phyloP scores from a whole-genome alignment of 2,797 vertebrate genomes.

The Hydrolagus colliei region DNA sequence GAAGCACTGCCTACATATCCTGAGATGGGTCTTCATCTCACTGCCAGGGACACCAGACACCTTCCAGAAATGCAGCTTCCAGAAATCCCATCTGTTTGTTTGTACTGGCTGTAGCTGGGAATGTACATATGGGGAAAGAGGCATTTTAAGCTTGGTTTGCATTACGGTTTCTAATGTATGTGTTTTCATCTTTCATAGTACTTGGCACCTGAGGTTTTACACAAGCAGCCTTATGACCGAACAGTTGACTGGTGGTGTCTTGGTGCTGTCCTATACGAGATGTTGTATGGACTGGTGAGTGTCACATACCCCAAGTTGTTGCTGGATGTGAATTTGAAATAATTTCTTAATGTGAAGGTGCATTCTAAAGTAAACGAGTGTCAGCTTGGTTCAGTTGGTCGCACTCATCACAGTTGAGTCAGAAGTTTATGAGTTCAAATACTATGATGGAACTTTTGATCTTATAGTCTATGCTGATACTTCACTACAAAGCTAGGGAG shows the following conservation, averaged over 20 bases:
- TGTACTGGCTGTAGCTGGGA: too few species aligned
- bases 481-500: too few species aligned
- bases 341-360: background rate
- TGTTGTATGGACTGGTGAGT: conserved; percentile 96
- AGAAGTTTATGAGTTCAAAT: background rate
- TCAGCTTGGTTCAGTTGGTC: background rate
- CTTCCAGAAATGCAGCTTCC: too few species aligned
- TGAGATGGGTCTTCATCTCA: too few species aligned
- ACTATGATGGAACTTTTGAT: background rate
- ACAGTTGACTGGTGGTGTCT: conserved; percentile 99
- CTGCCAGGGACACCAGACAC: too few species aligned
- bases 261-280: conserved; percentile 92
- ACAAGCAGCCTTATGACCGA: conserved; percentile 95
- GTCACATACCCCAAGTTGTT: background rate
- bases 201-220: conserved; percentile 91
- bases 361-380: background rate
- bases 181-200: conserved; percentile 61
- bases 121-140: too few species aligned
- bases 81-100: too few species aligned
- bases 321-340: background rate
- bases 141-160: background rate
- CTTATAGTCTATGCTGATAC: background rate
- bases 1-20: too few species aligned
- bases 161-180: background rate
- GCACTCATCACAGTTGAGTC: background rate